Percentiles rank a stretch among this genome's conserved stretches.
These are phyloP conservation scores for Leucophenga montana DNA, from an alignment of 2,888 invertebrate genomes.

Conservation along the genomic window DNA sequence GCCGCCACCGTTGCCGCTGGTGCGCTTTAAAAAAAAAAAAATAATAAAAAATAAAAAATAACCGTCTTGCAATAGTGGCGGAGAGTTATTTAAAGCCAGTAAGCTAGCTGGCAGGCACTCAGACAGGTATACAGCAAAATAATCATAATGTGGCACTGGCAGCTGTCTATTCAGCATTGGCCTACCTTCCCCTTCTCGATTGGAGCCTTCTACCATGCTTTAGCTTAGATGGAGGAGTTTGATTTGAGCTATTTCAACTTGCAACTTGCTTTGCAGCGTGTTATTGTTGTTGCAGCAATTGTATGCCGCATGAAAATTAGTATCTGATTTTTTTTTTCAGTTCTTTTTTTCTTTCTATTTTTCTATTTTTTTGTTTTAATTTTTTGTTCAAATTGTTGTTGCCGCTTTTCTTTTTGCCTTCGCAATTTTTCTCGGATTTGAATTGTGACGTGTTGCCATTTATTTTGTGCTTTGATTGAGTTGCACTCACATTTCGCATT, in stretches of 20 bases:
- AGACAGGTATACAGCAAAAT: not conserved
- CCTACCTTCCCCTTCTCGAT: not conserved
- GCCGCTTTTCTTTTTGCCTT: not conserved
- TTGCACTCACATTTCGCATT: slow-evolving; percentile 44
- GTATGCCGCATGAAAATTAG: slow-evolving; percentile 63
- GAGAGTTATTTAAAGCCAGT: not conserved
- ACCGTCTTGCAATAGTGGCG: not conserved
- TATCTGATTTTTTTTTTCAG: slow-evolving; percentile 55
- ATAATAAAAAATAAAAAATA: not conserved
- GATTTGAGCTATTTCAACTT: not conserved
- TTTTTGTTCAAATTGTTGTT: slow-evolving; percentile 27
- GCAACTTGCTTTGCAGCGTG: not conserved
- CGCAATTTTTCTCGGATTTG: slow-evolving; percentile 26
- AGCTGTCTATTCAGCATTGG: not conserved
- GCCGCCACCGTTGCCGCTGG: not conserved
- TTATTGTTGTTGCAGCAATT: slow-evolving; percentile 42
- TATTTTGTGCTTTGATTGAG: slow-evolving; percentile 39
- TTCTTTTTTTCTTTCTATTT: no score
- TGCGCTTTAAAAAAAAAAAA: not conserved
- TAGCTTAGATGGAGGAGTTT: not conserved
- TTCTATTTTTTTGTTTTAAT: no score
- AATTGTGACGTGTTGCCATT: slow-evolving; percentile 21
- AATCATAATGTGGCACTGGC: slow-evolving; percentile 25
- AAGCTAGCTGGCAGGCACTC: not conserved
- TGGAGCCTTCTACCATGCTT: not conserved